These are phyloP conservation scores for Cheilosia urbana DNA, from an alignment of 2,888 invertebrate genomes.

Conservation along the genomic window DNA sequence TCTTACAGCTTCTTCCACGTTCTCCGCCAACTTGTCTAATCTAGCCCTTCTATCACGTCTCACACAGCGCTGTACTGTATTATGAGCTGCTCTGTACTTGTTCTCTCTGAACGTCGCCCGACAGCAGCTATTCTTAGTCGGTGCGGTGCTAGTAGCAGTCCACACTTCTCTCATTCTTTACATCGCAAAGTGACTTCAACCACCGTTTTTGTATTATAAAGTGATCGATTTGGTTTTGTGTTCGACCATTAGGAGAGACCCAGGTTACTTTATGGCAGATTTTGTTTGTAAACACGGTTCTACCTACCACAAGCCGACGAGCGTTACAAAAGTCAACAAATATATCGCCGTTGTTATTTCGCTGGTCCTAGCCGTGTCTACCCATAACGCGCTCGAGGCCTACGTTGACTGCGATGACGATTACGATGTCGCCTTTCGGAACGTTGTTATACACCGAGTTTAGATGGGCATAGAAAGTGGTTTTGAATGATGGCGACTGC, in stretches of 20 bases:
- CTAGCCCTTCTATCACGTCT: neutral
- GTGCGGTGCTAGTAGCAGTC: no score
- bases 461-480: neutral
- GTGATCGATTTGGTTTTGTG: neutral
- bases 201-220: neutral
- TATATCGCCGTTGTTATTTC: neutral
- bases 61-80: neutral
- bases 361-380: accelerated
- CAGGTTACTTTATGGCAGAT: no score
- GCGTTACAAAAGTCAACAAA: neutral
- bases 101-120: neutral
- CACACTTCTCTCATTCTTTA: neutral
- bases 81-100: neutral
- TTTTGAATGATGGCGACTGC: neutral
- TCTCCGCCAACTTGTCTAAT: neutral
- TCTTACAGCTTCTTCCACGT: neutral
- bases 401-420: no score
- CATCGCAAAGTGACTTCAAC: neutral
- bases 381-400: neutral
- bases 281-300: no score
- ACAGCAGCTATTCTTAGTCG: neutral
- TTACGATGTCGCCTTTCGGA: neutral
- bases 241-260: neutral
- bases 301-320: neutral
- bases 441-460: neutral